Evolutionary conservation across 2,888 invertebrate genomes (phyloP).

Genomic region (Gonocerus acuteangulatus): DNA sequence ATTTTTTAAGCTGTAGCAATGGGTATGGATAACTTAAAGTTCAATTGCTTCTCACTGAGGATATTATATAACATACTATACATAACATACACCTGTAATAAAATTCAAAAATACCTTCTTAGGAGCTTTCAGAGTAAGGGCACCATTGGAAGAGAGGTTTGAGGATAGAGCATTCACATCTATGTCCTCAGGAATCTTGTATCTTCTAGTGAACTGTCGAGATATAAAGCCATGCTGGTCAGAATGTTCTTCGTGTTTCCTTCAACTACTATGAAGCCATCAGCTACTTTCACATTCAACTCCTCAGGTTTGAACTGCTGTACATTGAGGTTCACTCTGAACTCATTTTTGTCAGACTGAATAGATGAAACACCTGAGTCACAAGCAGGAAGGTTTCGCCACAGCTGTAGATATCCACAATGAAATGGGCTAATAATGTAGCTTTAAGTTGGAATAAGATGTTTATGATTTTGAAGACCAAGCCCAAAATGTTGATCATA

Average conservation of each 20-base stretch:
- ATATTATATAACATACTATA: no score
- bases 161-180: constrained; percentile 42
- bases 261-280: constrained; percentile 43
- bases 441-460: constrained; percentile 17
- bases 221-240: constrained; percentile 44
- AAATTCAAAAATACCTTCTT: constrained; percentile 33
- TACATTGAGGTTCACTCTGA: constrained; percentile 42
- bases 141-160: constrained; percentile 42
- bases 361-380: constrained; percentile 38
- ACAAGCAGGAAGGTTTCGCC: constrained; percentile 33
- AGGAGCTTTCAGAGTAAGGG: constrained; percentile 43
- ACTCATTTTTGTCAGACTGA: constrained; percentile 36
- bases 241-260: constrained; percentile 44
- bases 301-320: constrained; percentile 45
- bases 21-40: no score
- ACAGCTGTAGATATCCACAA: constrained; percentile 38
- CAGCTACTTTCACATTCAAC: constrained; percentile 43
- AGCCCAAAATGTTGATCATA: constrained; percentile 40
- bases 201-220: constrained; percentile 44
- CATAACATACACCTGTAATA: no score
- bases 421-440: constrained; percentile 29
- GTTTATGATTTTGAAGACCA: constrained; percentile 35
- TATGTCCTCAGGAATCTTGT: constrained; percentile 43
- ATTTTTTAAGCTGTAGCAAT: no score
- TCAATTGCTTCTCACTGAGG: no score